Evolutionary conservation across 2,888 invertebrate species (phyloP).

Genomic region (Amblyjoppa fuscipennis): DNA sequence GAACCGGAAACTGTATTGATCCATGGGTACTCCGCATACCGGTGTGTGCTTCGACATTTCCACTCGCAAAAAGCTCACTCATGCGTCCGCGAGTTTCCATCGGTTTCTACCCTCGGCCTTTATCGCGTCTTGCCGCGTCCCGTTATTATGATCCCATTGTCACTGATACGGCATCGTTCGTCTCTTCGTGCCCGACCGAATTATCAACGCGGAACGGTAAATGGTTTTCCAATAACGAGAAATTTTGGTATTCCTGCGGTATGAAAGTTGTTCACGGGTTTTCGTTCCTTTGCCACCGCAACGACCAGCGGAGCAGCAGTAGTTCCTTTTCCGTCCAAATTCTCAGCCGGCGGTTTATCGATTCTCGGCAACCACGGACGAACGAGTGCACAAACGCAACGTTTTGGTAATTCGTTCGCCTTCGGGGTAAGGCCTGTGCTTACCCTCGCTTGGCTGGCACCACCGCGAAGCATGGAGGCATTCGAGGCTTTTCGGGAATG

Average conservation of each 20-base stretch:
- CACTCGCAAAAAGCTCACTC: conserved; percentile 42
- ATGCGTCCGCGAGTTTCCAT: conserved; percentile 1
- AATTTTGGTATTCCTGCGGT: conserved; percentile 11
- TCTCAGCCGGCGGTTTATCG: conserved; percentile 41
- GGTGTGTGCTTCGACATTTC: conserved; percentile 60
- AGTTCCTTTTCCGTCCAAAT: conserved; percentile 55
- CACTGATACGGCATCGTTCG: background rate
- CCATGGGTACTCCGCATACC: conserved; percentile 61
- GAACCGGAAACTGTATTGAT: conserved; percentile 68
- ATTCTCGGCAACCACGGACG: conserved; percentile 33
- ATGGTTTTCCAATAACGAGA: conserved; percentile 27
- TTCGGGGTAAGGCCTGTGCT: conserved; percentile 26
- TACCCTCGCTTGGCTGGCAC: conserved; percentile 28
- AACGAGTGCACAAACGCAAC: conserved; percentile 40
- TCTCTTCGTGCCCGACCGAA: background rate
- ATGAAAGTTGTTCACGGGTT: background rate
- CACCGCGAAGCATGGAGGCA: background rate
- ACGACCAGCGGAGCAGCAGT: conserved; percentile 11
- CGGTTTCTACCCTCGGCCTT: conserved; percentile 7
- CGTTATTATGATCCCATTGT: conserved; percentile 24
- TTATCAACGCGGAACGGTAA: background rate
- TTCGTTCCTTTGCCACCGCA: background rate
- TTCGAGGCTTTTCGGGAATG: conserved; percentile 56
- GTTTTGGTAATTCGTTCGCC: conserved; percentile 56
- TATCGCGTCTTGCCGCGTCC: background rate